A percentile compares a stretch with the other conserved stretches of the same genome.
phyloP scores from a whole-genome alignment of 1,140 invertebrate genomes.

The Drosophila ohnishii region DNA sequence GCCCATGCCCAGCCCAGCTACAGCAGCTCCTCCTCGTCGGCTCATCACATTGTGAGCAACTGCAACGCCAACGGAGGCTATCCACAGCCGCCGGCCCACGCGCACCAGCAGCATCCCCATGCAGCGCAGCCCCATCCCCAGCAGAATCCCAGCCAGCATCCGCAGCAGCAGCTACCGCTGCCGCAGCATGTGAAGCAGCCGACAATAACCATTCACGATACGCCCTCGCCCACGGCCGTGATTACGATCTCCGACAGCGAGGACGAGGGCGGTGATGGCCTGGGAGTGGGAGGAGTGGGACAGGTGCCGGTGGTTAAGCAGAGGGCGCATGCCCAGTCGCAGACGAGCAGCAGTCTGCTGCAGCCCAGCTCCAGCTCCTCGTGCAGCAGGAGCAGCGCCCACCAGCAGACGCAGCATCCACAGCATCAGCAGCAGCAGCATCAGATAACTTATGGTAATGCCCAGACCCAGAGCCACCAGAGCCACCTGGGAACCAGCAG shows the following conservation, averaged over 20 bases:
- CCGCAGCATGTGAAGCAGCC: constrained; percentile 74
- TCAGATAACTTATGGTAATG: constrained; percentile 74
- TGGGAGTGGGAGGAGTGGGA: constrained; percentile 52
- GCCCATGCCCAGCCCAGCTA: constrained; percentile 60
- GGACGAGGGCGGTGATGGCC: constrained; percentile 88
- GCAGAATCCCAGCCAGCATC: constrained; percentile 58
- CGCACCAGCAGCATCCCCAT: constrained; percentile 79
- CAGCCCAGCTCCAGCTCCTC: constrained; percentile 55
- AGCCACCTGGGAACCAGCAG: constrained; percentile 55
- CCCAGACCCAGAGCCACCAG: constrained; percentile 58
- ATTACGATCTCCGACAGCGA: constrained; percentile 98
- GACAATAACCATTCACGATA: constrained; percentile 95
- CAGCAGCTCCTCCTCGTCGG: constrained; percentile 54
- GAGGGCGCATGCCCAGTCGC: constrained; percentile 83
- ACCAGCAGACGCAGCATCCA: constrained; percentile 40
- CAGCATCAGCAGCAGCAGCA: constrained; percentile 55
- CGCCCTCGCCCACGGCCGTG: constrained; percentile 93
- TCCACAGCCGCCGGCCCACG: constrained; percentile 62
- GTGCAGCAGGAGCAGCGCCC: constrained; percentile 41
- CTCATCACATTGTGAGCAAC: constrained; percentile 72
- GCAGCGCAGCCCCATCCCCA: constrained; percentile 44
- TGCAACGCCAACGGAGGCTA: constrained; percentile 76
- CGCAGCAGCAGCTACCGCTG: constrained; percentile 69
- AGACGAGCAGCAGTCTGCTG: constrained; percentile 82
- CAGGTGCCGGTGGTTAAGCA: constrained; percentile 75